phyloP scores from a whole-genome alignment of 2,888 invertebrate species.

The Coelinius sp. region DNA sequence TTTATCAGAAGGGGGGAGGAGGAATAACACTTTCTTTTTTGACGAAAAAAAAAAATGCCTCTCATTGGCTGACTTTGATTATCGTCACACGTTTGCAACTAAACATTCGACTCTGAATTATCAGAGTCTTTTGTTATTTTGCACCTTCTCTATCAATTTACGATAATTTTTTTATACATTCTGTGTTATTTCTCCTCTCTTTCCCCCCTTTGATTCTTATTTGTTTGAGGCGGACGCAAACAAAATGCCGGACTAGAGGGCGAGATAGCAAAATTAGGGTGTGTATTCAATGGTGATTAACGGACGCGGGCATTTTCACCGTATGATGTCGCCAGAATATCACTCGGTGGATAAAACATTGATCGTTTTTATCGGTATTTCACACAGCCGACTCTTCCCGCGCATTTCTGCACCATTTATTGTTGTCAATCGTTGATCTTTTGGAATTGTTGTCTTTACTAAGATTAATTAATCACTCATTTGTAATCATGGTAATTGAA shows the following conservation, averaged over 20 bases:
- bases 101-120: background rate
- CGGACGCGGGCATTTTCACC: no score
- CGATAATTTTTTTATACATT: background rate
- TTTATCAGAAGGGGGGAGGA: background rate
- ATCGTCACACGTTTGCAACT: background rate
- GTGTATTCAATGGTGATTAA: background rate
- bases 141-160: background rate
- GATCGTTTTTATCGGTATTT: background rate
- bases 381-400: background rate
- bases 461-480: background rate
- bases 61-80: background rate
- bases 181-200: background rate
- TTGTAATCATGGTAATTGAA: conserved; percentile 1
- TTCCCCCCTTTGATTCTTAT: background rate
- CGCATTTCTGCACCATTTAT: no score
- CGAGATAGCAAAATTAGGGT: background rate
- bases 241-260: conserved; percentile 25
- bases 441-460: background rate
- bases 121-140: background rate
- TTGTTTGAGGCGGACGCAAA: conserved; percentile 14
- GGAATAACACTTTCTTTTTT: conserved; percentile 21
- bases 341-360: no score
- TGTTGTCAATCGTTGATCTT: background rate
- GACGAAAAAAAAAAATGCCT: conserved; percentile 4
- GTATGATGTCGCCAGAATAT: background rate